phyloP scores from a whole-genome alignment of 2,888 invertebrate genomes.

The Macaria notata region DNA sequence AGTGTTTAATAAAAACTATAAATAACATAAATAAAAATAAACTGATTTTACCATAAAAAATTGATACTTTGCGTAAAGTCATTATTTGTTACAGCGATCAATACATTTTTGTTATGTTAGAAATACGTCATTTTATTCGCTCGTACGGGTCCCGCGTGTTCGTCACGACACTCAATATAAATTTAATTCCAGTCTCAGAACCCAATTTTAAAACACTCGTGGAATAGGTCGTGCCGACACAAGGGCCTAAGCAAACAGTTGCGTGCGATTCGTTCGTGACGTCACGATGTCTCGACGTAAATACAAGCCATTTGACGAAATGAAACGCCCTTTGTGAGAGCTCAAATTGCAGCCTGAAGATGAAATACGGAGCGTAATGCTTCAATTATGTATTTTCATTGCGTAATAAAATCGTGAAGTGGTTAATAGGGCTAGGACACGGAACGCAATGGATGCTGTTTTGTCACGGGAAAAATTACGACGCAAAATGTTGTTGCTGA shows the following conservation, averaged over 20 bases:
- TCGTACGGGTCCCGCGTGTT: no score
- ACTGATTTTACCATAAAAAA: no score
- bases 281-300: conserved; percentile 15
- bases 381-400: conserved; percentile 17
- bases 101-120: no score
- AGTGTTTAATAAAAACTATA: no score
- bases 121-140: no score
- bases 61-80: no score
- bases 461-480: background rate
- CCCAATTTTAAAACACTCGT: background rate
- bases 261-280: conserved; percentile 4
- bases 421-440: background rate
- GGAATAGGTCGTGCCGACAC: background rate
- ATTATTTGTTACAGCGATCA: no score
- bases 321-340: conserved; percentile 28
- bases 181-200: no score
- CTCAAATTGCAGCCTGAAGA: conserved; percentile 13
- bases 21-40: no score
- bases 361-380: conserved; percentile 18
- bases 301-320: conserved; percentile 33
- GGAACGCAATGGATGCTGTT: background rate
- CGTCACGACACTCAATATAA: no score
- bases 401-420: conserved; percentile 3
- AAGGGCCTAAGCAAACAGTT: conserved; percentile 2
- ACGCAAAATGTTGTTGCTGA: no score